Conservation (phyloP, 1,140 invertebrate species). For the Eurytemora carolleeae region DNA sequence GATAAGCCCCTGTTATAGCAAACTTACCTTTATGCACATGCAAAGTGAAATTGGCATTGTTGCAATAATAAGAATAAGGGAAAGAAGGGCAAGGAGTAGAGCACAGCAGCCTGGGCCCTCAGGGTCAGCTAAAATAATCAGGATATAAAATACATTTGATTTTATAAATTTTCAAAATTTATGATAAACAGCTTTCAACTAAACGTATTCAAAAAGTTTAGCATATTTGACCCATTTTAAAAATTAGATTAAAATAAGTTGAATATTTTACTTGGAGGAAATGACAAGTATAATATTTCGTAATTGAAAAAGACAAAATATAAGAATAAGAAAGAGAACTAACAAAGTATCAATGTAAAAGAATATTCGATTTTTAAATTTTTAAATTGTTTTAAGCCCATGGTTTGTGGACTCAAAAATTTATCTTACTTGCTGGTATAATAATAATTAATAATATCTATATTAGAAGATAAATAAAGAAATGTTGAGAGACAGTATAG, state of each 20-base stretch:
- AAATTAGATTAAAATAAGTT: background rate
- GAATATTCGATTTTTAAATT: too few species aligned
- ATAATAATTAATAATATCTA: too few species aligned
- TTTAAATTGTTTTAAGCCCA: too few species aligned
- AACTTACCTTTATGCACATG: constrained; percentile 60
- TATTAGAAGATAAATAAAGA: too few species aligned
- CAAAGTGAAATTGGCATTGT: constrained; percentile 67
- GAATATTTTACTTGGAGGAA: too few species aligned
- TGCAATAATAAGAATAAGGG: constrained; percentile 45
- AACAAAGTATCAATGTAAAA: too few species aligned
- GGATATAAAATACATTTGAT: background rate
- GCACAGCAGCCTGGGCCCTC: constrained; percentile 45
- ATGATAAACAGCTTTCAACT: background rate
- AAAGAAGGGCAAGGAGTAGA: constrained; percentile 52
- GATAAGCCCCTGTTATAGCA: too few species aligned
- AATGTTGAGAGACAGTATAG: background rate
- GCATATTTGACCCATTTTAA: background rate
- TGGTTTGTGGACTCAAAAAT: too few species aligned
- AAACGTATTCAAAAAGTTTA: background rate
- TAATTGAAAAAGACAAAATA: too few species aligned
- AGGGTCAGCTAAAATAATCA: constrained; percentile 28
- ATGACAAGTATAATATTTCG: too few species aligned
- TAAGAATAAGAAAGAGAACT: too few species aligned
- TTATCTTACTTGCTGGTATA: too few species aligned
- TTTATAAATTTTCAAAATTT: background rate